A percentile compares a stretch with the other conserved stretches of the same genome.
Conservation (phyloP, 2,113 vertebrate species). For the Sceloporus tristichus region DNA sequence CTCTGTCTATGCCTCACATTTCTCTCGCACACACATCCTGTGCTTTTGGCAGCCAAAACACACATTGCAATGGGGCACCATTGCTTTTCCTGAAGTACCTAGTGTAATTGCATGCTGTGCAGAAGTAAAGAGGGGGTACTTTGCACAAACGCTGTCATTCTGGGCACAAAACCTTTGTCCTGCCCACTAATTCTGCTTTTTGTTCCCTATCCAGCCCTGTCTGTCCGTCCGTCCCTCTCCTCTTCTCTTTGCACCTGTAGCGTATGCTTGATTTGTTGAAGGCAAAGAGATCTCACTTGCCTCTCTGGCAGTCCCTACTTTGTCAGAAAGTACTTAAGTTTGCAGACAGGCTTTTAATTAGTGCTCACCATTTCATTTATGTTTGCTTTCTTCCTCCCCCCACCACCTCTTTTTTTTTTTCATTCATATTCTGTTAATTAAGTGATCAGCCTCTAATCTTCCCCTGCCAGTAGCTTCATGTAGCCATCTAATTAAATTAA, state of each 20-base stretch:
- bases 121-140: not conserved
- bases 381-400: slow-evolving; percentile 82
- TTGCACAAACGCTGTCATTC: not conserved
- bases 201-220: slow-evolving; percentile 65
- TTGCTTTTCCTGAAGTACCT: not conserved
- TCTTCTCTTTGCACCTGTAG: slow-evolving; percentile 71
- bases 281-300: slow-evolving; percentile 78
- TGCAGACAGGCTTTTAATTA: slow-evolving; percentile 96
- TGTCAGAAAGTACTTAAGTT: slow-evolving; percentile 94
- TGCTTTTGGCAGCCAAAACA: not conserved
- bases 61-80: not conserved
- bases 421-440: slow-evolving; percentile 99
- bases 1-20: not conserved
- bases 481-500: slow-evolving; percentile 99
- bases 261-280: slow-evolving; percentile 81
- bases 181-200: slow-evolving; percentile 40
- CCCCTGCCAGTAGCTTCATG: slow-evolving; percentile 98
- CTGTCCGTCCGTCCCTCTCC: slow-evolving; percentile 26
- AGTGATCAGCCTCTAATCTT: slow-evolving; percentile 96
- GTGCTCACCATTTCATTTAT: slow-evolving; percentile 96
- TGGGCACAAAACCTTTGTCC: not conserved
- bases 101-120: not conserved
- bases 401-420: slow-evolving; percentile 73
- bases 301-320: slow-evolving; percentile 86
- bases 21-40: not conserved